Conservation (phyloP, 2,888 invertebrate genomes). For the Bugulina stolonifera region DNA sequence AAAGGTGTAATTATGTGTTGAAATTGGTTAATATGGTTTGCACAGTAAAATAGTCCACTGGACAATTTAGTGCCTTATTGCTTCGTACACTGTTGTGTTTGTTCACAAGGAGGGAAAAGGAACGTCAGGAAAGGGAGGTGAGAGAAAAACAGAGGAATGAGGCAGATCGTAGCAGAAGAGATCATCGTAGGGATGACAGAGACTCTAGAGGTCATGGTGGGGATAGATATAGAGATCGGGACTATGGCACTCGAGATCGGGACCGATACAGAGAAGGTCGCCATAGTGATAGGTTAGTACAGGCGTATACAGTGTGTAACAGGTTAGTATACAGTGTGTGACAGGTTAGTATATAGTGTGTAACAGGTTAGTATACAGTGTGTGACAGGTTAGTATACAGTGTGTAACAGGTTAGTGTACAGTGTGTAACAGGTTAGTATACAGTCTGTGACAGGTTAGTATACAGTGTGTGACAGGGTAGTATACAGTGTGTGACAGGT, state of each 20-base stretch:
- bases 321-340: not conserved
- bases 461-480: not conserved
- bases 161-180: not conserved
- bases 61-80: too few relatives aligned
- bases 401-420: not conserved
- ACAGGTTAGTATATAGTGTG: not conserved
- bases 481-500: not conserved
- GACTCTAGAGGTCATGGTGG: not conserved
- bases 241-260: not conserved
- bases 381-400: not conserved
- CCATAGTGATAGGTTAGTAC: not conserved
- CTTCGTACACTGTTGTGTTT: not conserved
- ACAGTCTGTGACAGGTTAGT: not conserved
- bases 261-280: not conserved
- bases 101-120: not conserved
- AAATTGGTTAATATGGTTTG: too few relatives aligned
- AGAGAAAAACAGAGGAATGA: constrained; percentile 12
- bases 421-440: not conserved
- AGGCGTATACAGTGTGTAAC: not conserved
- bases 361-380: not conserved
- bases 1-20: too few relatives aligned
- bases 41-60: too few relatives aligned
- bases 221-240: not conserved
- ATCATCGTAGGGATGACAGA: not conserved
- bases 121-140: not conserved